Conservation (phyloP, 2,113 vertebrate species). For the Electrona antarctica region DNA sequence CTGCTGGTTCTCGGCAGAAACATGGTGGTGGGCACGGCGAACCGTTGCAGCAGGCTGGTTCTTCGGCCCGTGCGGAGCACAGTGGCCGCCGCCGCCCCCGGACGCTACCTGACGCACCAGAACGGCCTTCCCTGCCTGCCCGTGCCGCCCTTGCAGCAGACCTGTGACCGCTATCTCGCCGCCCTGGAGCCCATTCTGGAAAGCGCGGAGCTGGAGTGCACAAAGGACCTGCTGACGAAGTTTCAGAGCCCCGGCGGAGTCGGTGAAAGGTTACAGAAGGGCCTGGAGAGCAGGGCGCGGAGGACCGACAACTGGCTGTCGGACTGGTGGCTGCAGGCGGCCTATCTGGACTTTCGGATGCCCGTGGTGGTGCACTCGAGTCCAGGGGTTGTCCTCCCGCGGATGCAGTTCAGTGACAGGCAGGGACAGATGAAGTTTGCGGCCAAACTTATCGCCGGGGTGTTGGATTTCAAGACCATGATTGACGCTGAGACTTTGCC, state of each 20-base stretch:
- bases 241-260: conserved; percentile 86
- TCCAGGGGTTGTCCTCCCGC: conserved; percentile 89
- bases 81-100: conserved; percentile 57
- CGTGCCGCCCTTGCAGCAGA: conserved; percentile 88
- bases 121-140: conserved; percentile 86
- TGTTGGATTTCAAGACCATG: conserved; percentile 96
- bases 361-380: conserved; percentile 93
- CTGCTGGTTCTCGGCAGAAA: too few relatives aligned
- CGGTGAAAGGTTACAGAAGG: conserved; percentile 89
- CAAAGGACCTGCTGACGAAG: conserved; percentile 81
- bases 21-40: conserved; percentile 72
- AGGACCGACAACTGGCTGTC: conserved; percentile 93
- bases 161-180: conserved; percentile 87
- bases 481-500: conserved; percentile 95
- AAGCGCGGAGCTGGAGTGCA: conserved; percentile 84
- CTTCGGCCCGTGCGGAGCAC: conserved; percentile 78
- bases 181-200: conserved; percentile 89
- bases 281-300: conserved; percentile 85
- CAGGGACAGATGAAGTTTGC: conserved; percentile 97
- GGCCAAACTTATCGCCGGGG: conserved; percentile 91
- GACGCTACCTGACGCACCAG: conserved; percentile 90
- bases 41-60: conserved; percentile 80
- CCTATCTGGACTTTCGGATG: conserved; percentile 91
- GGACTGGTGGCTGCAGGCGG: conserved; percentile 94
- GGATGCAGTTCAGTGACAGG: conserved; percentile 88